These are phyloP conservation scores for Ptychadena robeensis DNA, from an alignment of 2,797 vertebrate species.

Conservation along the genomic window DNA sequence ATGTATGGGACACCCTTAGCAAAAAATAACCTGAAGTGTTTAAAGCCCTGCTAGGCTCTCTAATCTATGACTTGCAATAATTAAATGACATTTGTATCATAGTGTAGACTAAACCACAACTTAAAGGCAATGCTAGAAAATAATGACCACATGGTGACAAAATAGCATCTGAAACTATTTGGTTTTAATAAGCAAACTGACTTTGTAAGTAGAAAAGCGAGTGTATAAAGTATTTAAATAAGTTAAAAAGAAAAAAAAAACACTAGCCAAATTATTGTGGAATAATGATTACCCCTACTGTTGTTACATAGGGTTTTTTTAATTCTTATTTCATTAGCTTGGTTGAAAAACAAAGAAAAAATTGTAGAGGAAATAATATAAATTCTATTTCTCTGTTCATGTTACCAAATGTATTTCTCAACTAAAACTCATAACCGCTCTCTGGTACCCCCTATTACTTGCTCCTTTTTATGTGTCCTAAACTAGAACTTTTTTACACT, in stretches of 20 bases:
- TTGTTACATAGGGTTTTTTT: slow-evolving; percentile 40
- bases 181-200: slow-evolving; percentile 53
- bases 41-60: neutral
- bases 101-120: slow-evolving; percentile 35
- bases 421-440: slow-evolving; percentile 52
- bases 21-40: too few species aligned
- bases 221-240: slow-evolving; percentile 62
- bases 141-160: slow-evolving; percentile 14
- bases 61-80: neutral
- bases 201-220: slow-evolving; percentile 57
- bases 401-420: slow-evolving; percentile 62
- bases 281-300: slow-evolving; percentile 33
- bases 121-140: neutral
- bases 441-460: slow-evolving; percentile 15
- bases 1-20: too few species aligned
- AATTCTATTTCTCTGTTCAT: slow-evolving; percentile 50
- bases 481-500: slow-evolving; percentile 69
- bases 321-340: slow-evolving; percentile 54
- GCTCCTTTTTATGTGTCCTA: slow-evolving; percentile 61
- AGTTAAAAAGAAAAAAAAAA: slow-evolving; percentile 32
- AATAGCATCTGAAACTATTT: slow-evolving; percentile 27
- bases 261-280: slow-evolving; percentile 45
- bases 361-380: slow-evolving; percentile 13
- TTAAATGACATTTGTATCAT: slow-evolving; percentile 35
- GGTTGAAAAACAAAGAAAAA: slow-evolving; percentile 37